A percentile compares a stretch with the other conserved stretches of the same genome.
Conservation (phyloP, 2,797 vertebrate genomes). For the Sebastes variabilis region DNA sequence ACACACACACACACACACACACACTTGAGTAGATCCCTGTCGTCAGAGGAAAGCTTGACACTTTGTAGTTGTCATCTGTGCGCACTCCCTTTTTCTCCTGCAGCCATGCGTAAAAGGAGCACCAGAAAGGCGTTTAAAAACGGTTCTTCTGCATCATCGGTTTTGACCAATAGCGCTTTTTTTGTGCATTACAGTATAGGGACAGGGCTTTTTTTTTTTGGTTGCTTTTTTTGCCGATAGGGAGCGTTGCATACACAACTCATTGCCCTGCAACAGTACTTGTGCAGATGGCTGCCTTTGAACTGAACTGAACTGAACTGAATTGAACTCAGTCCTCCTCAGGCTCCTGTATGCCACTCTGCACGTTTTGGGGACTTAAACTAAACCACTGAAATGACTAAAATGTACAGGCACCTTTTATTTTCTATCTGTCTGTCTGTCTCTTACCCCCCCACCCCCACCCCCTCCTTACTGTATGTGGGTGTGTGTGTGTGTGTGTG, state of each 20-base stretch:
- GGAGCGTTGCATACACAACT: slow-evolving; percentile 80
- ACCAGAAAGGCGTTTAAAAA: slow-evolving; percentile 40
- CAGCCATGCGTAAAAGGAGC: slow-evolving; percentile 60
- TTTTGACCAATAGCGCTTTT: slow-evolving; percentile 37
- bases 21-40: slow-evolving; percentile 1
- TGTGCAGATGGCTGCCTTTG: slow-evolving; percentile 67
- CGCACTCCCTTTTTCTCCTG: slow-evolving; percentile 19
- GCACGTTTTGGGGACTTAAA: slow-evolving; percentile 36
- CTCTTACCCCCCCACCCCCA: background rate
- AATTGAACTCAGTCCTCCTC: slow-evolving; percentile 63
- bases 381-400: slow-evolving; percentile 32
- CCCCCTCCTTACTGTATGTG: background rate
- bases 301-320: slow-evolving; percentile 52
- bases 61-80: slow-evolving; percentile 23
- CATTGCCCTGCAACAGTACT: slow-evolving; percentile 42
- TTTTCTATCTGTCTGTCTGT: slow-evolving; percentile 33
- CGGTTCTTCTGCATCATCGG: slow-evolving; percentile 37
- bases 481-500: background rate
- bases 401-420: slow-evolving; percentile 33
- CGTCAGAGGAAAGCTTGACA: slow-evolving; percentile 6
- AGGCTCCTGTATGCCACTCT: slow-evolving; percentile 47
- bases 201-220: background rate
- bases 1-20: background rate
- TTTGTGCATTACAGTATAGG: slow-evolving; percentile 41
- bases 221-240: slow-evolving; percentile 79